Conservation (phyloP, 2,888 invertebrate species). For the Amorpha juglandis region DNA sequence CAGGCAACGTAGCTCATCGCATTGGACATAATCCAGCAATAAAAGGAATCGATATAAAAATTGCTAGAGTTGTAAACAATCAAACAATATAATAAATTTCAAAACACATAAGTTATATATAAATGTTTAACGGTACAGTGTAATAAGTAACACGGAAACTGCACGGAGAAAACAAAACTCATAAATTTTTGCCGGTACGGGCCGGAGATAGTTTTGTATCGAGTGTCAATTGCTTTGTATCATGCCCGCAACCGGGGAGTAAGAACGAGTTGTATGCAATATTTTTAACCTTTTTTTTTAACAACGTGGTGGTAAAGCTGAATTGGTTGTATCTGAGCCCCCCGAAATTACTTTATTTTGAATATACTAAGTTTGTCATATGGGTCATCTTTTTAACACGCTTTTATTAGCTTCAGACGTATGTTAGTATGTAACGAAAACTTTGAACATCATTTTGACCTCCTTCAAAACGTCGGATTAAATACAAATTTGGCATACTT, state of each 20-base stretch:
- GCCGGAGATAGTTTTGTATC: conserved; percentile 54
- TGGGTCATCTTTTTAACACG: no score
- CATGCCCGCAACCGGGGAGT: background rate
- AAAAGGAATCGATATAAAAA: background rate
- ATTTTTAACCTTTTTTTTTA: background rate
- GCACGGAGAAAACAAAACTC: conserved; percentile 72
- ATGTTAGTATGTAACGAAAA: no score
- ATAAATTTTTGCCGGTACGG: conserved; percentile 72
- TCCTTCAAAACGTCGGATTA: no score
- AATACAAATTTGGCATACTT: no score
- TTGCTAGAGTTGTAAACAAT: background rate
- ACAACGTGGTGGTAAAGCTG: no score
- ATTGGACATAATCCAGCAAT: background rate
- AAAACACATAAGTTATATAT: conserved; percentile 18
- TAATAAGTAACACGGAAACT: conserved; percentile 59
- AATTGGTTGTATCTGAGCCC: no score
- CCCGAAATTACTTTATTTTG: no score
- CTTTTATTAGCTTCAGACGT: no score
- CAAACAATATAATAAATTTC: conserved; percentile 5
- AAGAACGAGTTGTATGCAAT: background rate
- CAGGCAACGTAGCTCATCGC: no score
- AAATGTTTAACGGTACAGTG: conserved; percentile 8
- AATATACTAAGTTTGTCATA: no score
- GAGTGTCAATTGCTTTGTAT: conserved; percentile 70
- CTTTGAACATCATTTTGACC: no score